These are phyloP conservation scores for Lepidurus packardi DNA, from an alignment of 1,140 invertebrate genomes.

Conservation along the genomic window DNA sequence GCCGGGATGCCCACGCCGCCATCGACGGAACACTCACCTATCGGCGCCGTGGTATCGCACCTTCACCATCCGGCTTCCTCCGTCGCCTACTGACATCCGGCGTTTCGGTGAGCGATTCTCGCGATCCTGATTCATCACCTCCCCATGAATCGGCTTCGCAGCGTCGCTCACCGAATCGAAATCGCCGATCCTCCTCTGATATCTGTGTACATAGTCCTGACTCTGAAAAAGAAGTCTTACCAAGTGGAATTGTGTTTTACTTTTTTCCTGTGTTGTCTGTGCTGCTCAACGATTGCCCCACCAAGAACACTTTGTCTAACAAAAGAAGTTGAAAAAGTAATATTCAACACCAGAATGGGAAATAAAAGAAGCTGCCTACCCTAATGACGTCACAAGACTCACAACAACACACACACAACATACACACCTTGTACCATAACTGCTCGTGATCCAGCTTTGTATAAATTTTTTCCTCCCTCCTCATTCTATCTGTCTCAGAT, in stretches of 20 bases:
- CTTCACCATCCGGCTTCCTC: conserved; percentile 33
- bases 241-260: background rate
- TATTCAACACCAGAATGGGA: background rate
- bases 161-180: conserved; percentile 7
- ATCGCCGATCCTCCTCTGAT: background rate
- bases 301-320: background rate
- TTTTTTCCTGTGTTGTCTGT: background rate
- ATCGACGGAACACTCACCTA: conserved; percentile 52
- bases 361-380: background rate
- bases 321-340: background rate
- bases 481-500: conserved; percentile 3
- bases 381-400: background rate
- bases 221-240: background rate
- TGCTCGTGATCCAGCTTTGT: conserved; percentile 21
- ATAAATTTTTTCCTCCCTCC: conserved; percentile 6
- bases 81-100: conserved; percentile 32
- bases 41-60: conserved; percentile 43
- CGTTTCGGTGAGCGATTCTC: conserved; percentile 20
- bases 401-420: background rate
- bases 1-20: conserved; percentile 50
- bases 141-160: background rate
- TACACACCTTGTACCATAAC: background rate
- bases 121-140: conserved; percentile 19
- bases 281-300: conserved; percentile 9
- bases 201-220: background rate